A percentile compares a stretch with the other conserved stretches of the same genome.
Conservation (phyloP, 92 coral and sea anemone species). For the Porites rus region DNA sequence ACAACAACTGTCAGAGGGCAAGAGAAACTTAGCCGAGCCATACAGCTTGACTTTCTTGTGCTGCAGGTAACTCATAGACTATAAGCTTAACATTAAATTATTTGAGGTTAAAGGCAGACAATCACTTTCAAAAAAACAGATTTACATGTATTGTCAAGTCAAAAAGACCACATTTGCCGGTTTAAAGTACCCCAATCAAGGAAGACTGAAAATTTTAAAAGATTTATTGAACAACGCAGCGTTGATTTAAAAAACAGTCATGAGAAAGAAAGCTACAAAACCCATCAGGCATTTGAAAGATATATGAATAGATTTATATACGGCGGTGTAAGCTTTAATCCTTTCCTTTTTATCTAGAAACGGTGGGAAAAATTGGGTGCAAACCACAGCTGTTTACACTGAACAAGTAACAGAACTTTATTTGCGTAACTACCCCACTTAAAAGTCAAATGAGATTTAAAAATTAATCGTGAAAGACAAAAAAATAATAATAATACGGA, state of each 20-base stretch:
- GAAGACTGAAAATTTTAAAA: not conserved
- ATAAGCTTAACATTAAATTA: no score
- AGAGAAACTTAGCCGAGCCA: not conserved
- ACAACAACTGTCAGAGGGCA: not conserved
- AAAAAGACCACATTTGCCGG: not conserved
- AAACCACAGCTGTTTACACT: not conserved
- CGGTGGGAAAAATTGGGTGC: not conserved
- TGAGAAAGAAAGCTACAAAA: not conserved
- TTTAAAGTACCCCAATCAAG: not conserved
- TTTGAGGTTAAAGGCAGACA: not conserved
- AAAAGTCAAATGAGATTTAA: conserved; percentile 13
- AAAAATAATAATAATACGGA: not conserved
- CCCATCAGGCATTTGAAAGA: not conserved
- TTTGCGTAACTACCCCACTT: not conserved
- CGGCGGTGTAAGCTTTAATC: no score
- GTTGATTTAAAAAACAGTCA: not conserved
- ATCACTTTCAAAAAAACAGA: not conserved
- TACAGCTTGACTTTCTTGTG: not conserved
- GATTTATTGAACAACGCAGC: not conserved
- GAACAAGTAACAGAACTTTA: not conserved
- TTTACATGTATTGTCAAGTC: not conserved
- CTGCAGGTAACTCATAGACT: no score
- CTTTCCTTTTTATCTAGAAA: not conserved
- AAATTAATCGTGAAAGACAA: conserved; percentile 14
- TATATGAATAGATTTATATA: no score